Percentiles rank a stretch among this genome's conserved stretches.
phyloP scores from a whole-genome alignment of 2,113 vertebrate genomes.

The Salvelinus namaycush region DNA sequence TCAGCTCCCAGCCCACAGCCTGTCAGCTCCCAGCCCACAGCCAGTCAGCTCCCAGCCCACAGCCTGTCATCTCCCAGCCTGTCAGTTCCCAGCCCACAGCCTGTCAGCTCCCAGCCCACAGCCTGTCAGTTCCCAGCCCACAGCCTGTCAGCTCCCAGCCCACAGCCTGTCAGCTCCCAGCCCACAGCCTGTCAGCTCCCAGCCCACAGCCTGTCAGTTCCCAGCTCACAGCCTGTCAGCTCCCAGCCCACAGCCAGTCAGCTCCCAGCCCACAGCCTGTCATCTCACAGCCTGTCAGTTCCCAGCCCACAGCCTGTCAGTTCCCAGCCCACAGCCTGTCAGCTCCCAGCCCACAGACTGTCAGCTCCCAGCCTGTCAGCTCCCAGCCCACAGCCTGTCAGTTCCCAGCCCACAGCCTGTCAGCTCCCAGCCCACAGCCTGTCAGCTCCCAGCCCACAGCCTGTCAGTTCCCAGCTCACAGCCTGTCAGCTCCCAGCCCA shows the following conservation, averaged over 20 bases:
- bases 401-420: constrained; percentile 1
- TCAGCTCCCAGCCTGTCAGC: too few relatives aligned
- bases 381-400: too few relatives aligned
- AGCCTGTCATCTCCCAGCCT: too few relatives aligned
- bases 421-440: neutral
- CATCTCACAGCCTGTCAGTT: neutral
- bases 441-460: too few relatives aligned
- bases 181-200: neutral
- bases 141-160: constrained; percentile 1
- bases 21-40: neutral
- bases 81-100: too few relatives aligned
- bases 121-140: constrained; percentile 17
- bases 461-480: too few relatives aligned
- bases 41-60: too few relatives aligned
- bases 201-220: too few relatives aligned
- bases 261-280: neutral
- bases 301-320: too few relatives aligned
- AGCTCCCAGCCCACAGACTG: neutral
- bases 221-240: too few relatives aligned
- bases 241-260: constrained; percentile 8
- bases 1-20: neutral
- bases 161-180: neutral
- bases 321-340: too few relatives aligned
- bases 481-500: constrained; percentile 37
- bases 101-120: constrained; percentile 32